Conservation (phyloP, 2,113 vertebrate genomes). For the Phyllostomus discolor region DNA sequence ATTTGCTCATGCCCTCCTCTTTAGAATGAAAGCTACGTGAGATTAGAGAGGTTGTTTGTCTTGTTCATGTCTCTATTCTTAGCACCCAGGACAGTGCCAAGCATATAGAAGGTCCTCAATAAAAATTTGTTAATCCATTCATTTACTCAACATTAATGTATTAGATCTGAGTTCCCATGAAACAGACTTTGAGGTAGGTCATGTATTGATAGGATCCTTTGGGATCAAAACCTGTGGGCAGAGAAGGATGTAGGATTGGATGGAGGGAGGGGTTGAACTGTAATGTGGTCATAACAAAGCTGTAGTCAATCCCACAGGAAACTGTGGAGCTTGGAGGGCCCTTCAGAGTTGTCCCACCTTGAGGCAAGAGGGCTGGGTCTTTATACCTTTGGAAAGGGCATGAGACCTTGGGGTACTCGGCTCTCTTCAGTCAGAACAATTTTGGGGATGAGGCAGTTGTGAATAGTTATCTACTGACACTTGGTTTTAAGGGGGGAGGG, state of each 20-base stretch:
- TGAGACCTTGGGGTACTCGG: background rate
- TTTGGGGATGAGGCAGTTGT: background rate
- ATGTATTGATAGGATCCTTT: background rate
- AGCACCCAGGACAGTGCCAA: background rate
- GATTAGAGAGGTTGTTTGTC: background rate
- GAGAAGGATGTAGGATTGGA: background rate
- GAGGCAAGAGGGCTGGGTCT: background rate
- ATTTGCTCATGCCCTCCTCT: background rate
- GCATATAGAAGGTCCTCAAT: background rate
- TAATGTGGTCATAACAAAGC: background rate
- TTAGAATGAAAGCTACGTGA: background rate
- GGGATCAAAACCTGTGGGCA: background rate
- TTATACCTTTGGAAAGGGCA: background rate
- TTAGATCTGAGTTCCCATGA: background rate
- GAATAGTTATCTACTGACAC: background rate
- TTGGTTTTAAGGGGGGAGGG: background rate
- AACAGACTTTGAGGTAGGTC: background rate
- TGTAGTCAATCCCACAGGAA: background rate
- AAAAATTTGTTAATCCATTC: background rate
- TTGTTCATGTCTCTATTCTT: background rate
- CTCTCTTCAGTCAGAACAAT: background rate
- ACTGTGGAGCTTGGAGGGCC: background rate
- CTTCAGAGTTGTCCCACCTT: background rate
- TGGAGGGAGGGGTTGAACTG: background rate
- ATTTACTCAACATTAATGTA: background rate